Evolutionary conservation across 1,140 invertebrate genomes (phyloP).

Genomic region (Heliconius congener): DNA sequence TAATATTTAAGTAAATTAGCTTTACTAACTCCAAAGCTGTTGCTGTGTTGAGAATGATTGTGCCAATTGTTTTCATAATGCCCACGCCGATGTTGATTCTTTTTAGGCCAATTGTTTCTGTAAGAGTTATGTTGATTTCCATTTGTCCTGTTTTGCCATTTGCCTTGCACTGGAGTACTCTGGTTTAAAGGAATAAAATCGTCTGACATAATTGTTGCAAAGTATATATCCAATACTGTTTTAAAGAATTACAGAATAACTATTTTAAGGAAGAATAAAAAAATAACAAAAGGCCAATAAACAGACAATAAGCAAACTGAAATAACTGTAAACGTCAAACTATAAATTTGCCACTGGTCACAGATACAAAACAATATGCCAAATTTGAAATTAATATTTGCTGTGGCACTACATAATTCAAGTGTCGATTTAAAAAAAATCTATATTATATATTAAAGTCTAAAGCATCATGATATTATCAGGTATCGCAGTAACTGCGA

Average conservation of each 20-base stretch:
- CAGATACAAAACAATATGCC: too few relatives aligned
- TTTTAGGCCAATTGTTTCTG: conserved; percentile 51
- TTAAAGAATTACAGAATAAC: neutral
- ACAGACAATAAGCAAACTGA: too few relatives aligned
- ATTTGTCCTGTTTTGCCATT: conserved; percentile 50
- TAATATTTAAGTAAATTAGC: neutral
- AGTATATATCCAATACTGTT: neutral
- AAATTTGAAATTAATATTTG: too few relatives aligned
- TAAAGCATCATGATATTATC: too few relatives aligned
- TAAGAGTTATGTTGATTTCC: conserved; percentile 46
- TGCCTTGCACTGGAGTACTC: conserved; percentile 64
- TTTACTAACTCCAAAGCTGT: conserved; percentile 56
- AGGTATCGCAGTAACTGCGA: too few relatives aligned
- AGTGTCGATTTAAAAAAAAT: too few relatives aligned
- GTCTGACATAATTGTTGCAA: conserved; percentile 56
- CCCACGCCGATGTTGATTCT: conserved; percentile 43
- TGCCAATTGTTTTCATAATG: conserved; percentile 50
- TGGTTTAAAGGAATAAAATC: conserved; percentile 72
- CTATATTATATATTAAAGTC: too few relatives aligned
- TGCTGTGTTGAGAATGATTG: conserved; percentile 56
- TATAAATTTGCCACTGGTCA: too few relatives aligned
- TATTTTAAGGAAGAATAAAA: neutral
- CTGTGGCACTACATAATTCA: too few relatives aligned
- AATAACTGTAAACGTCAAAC: too few relatives aligned
- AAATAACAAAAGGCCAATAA: neutral